Conservation (phyloP, 1,140 invertebrate species). For the Brachionus calyciflorus region DNA sequence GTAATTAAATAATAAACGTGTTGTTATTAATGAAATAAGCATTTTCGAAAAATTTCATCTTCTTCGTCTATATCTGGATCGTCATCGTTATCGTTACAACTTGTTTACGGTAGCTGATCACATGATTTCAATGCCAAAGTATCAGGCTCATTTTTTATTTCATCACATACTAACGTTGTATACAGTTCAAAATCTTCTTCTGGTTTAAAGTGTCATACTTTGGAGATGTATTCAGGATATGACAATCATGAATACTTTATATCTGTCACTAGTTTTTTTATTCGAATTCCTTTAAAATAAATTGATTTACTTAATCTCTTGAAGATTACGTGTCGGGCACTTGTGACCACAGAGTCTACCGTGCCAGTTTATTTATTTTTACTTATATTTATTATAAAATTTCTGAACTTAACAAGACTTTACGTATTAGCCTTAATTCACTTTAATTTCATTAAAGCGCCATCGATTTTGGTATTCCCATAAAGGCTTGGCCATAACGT, state of each 20-base stretch:
- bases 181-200: conserved; percentile 6
- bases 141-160: background rate
- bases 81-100: background rate
- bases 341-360: too few relatives aligned
- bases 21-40: conserved; percentile 24
- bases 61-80: conserved; percentile 20
- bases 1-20: too few relatives aligned
- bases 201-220: background rate
- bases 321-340: too few relatives aligned
- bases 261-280: background rate
- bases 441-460: too few relatives aligned
- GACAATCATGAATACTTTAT: conserved; percentile 8
- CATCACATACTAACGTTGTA: conserved; percentile 15
- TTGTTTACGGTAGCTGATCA: background rate
- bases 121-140: conserved; percentile 7
- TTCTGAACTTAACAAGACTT: too few relatives aligned
- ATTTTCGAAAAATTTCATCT: conserved; percentile 9
- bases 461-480: too few relatives aligned
- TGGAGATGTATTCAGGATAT: background rate
- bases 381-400: too few relatives aligned
- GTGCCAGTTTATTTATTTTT: too few relatives aligned
- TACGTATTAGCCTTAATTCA: too few relatives aligned
- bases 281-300: conserved; percentile 6
- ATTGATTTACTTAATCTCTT: too few relatives aligned
- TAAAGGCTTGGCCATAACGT: too few relatives aligned